phyloP scores from a whole-genome alignment of 2,113 vertebrate genomes.

The Scomber colias region DNA sequence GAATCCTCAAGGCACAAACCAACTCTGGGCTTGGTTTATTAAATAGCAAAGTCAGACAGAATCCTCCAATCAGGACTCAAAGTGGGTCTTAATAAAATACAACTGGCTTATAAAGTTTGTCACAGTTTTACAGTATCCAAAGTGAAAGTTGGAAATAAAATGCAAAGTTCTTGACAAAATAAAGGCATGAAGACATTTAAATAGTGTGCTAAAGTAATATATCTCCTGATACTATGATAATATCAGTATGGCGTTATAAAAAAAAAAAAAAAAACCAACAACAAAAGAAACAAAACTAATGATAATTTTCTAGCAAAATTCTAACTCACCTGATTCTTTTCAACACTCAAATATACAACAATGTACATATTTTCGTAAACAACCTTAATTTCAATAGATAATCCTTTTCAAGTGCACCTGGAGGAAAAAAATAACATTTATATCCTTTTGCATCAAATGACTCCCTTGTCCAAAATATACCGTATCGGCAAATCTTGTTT shows the following conservation, averaged over 20 bases:
- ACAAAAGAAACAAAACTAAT: slow-evolving; percentile 49
- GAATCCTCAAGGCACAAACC: slow-evolving; percentile 53
- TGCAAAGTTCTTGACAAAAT: slow-evolving; percentile 88
- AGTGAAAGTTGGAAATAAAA: slow-evolving; percentile 90
- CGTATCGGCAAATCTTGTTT: slow-evolving; percentile 34
- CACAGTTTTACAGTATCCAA: slow-evolving; percentile 98
- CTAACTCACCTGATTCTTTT: slow-evolving; percentile 69
- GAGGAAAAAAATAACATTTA: slow-evolving; percentile 86
- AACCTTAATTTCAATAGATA: slow-evolving; percentile 87
- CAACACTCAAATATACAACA: slow-evolving; percentile 90
- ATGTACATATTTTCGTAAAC: slow-evolving; percentile 96
- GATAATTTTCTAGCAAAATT: slow-evolving; percentile 71
- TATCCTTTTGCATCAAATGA: slow-evolving; percentile 65
- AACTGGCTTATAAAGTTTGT: slow-evolving; percentile 96
- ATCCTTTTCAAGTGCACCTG: slow-evolving; percentile 92
- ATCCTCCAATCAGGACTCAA: slow-evolving; percentile 90
- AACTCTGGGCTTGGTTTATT: slow-evolving; percentile 91
- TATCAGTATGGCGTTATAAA: slow-evolving; percentile 85
- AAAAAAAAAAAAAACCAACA: slow-evolving; percentile 85
- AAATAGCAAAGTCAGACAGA: slow-evolving; percentile 93
- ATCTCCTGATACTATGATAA: slow-evolving; percentile 74
- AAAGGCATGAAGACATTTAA: slow-evolving; percentile 91
- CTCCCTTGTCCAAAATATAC: slow-evolving; percentile 44
- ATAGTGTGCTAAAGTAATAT: slow-evolving; percentile 84
- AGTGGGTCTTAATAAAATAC: slow-evolving; percentile 96